These are phyloP conservation scores for Zhuqinia jingwanae DNA, from an alignment of 2,888 invertebrate genomes.

Conservation along the genomic window DNA sequence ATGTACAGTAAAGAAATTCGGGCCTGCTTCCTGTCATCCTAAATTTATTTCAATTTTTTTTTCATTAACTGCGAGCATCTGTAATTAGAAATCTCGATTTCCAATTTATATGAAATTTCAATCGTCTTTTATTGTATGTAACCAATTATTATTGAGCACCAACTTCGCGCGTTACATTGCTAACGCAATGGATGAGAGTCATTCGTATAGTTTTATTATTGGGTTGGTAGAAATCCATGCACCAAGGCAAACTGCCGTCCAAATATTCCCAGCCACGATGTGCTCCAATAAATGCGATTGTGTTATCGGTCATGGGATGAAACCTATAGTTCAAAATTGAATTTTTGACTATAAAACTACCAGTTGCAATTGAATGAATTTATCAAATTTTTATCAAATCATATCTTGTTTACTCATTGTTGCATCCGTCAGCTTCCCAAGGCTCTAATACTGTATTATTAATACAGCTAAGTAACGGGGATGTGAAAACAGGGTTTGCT, in stretches of 20 bases:
- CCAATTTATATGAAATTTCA: background rate
- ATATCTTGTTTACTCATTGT: slow-evolving; percentile 8
- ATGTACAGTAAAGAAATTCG: slow-evolving; percentile 46
- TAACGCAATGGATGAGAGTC: slow-evolving; percentile 5
- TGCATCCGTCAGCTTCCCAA: slow-evolving; percentile 38
- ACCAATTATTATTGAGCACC: background rate
- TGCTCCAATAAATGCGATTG: slow-evolving; percentile 38
- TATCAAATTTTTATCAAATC: too few species aligned
- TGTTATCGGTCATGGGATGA: slow-evolving; percentile 47
- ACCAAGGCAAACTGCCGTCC: background rate
- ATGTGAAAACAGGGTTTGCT: slow-evolving; percentile 19
- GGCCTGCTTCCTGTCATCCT: background rate
- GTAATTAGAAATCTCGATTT: too few species aligned
- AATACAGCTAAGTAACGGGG: background rate
- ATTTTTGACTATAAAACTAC: too few species aligned
- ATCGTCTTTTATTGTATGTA: background rate
- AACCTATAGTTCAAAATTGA: slow-evolving; percentile 37
- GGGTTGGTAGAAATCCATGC: slow-evolving; percentile 17
- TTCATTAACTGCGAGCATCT: too few species aligned
- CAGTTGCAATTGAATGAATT: too few species aligned
- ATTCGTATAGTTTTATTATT: background rate
- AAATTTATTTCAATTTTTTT: background rate
- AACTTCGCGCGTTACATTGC: background rate
- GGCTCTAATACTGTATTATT: background rate
- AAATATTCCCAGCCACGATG: slow-evolving; percentile 48